These are phyloP conservation scores for Vombatus ursinus DNA, from an alignment of 2,113 vertebrate species.

Conservation along the genomic window DNA sequence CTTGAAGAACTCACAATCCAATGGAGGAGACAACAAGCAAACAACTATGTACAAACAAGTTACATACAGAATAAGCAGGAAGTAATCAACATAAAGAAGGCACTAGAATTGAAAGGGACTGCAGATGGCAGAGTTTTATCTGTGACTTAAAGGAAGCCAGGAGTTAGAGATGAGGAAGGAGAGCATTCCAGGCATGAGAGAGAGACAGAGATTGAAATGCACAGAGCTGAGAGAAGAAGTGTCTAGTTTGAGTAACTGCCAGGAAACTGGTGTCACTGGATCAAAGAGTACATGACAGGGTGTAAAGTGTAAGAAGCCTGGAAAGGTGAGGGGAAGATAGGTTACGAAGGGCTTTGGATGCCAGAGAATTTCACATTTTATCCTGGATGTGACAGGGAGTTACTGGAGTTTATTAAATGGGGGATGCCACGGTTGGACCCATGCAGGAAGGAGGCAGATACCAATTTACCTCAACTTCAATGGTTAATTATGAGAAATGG, in stretches of 20 bases:
- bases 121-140: neutral
- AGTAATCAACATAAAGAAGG: too few relatives aligned
- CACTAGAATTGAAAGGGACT: neutral
- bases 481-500: neutral
- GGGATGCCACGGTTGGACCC: neutral
- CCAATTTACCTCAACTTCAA: neutral
- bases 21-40: too few relatives aligned
- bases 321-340: neutral
- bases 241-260: neutral
- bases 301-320: neutral
- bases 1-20: too few relatives aligned
- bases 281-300: neutral
- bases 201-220: neutral
- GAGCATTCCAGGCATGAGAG: neutral
- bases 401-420: neutral
- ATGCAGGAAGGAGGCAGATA: neutral
- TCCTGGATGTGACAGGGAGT: neutral
- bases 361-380: neutral
- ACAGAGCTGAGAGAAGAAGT: neutral
- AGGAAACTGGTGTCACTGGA: neutral
- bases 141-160: neutral
- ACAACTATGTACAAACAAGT: too few relatives aligned
- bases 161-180: neutral
- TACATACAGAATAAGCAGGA: too few relatives aligned
- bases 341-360: neutral